These are phyloP conservation scores for Fragum whitleyi DNA, from an alignment of 2,888 invertebrate genomes.

Conservation along the genomic window DNA sequence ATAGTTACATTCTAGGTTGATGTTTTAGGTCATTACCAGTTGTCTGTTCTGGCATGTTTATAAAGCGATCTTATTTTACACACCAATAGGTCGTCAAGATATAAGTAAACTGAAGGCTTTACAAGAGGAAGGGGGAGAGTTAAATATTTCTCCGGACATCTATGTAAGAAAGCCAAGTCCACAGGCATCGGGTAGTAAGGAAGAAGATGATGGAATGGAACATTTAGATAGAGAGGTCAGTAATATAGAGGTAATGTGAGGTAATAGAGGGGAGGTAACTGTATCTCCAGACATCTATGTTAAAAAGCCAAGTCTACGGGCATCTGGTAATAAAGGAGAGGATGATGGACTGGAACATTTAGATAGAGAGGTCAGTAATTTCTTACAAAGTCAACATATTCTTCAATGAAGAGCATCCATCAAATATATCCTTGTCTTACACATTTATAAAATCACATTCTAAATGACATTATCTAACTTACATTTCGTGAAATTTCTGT, in stretches of 20 bases:
- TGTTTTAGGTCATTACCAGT: no score
- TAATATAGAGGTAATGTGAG: neutral
- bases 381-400: no score
- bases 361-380: conserved; percentile 81
- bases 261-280: neutral
- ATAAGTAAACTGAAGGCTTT: conserved; percentile 78
- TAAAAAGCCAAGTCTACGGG: neutral
- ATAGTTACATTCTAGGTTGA: no score
- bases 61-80: no score
- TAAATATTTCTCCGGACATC: conserved; percentile 49
- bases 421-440: no score
- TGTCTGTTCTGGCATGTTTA: no score
- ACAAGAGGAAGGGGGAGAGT: conserved; percentile 54
- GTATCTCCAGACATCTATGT: neutral
- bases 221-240: conserved; percentile 86
- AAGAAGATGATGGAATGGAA: conserved; percentile 90
- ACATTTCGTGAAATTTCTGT: no score
- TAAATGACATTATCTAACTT: no score
- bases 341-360: conserved; percentile 90
- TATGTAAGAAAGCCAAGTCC: conserved; percentile 60
- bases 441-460: no score
- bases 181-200: conserved; percentile 81
- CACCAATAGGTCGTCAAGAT: conserved; percentile 78
- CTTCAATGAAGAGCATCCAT: no score
- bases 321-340: conserved; percentile 85